These are phyloP conservation scores for Python bivittatus DNA, from an alignment of 2,113 vertebrate genomes.

Conservation along the genomic window DNA sequence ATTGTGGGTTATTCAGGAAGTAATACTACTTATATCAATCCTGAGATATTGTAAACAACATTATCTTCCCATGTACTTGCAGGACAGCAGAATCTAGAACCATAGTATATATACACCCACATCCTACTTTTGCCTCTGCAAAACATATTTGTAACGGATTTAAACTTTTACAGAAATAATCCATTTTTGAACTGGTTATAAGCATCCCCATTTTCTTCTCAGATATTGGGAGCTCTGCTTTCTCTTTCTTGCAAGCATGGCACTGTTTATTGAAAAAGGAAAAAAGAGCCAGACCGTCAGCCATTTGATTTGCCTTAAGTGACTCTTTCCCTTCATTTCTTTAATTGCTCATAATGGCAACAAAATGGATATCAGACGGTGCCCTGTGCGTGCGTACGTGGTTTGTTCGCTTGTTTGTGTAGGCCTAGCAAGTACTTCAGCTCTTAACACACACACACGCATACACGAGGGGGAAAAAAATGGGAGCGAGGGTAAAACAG, in stretches of 20 bases:
- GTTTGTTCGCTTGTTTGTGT: slow-evolving; percentile 13
- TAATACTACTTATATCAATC: background rate
- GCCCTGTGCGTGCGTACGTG: background rate
- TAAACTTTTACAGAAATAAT: background rate
- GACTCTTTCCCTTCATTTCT: slow-evolving; percentile 4
- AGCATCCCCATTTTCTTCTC: background rate
- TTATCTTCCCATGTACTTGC: background rate
- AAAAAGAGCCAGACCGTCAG: background rate
- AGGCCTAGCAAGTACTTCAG: slow-evolving; percentile 25
- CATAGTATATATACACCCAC: background rate
- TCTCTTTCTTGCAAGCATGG: background rate
- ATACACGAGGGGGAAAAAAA: background rate
- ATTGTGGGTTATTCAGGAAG: background rate
- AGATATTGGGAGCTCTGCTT: background rate
- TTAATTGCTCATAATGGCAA: slow-evolving; percentile 19
- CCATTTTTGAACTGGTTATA: background rate
- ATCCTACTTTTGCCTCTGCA: background rate
- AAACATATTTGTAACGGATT: background rate
- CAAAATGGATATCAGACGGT: background rate
- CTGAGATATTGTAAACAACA: background rate
- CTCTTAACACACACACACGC: background rate
- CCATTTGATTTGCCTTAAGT: background rate
- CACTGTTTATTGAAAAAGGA: background rate
- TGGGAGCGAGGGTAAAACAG: background rate
- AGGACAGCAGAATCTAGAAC: background rate